phyloP scores from a whole-genome alignment of 2,797 vertebrate genomes.

The Notolabrus celidotus region DNA sequence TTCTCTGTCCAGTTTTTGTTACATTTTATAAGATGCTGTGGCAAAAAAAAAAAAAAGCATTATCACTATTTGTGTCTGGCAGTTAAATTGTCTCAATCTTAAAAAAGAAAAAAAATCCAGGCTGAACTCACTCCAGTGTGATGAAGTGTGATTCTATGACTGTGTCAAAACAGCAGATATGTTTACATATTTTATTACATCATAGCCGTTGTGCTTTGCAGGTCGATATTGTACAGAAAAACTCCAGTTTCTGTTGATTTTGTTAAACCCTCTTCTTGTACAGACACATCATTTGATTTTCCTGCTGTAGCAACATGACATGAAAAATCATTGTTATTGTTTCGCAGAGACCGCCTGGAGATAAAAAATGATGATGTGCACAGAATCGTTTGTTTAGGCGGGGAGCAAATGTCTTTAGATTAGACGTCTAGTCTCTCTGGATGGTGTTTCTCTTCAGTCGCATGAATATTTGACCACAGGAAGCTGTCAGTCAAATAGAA shows the following conservation, averaged over 20 bases:
- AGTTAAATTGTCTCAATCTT: slow-evolving; percentile 59
- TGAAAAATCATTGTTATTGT: slow-evolving; percentile 53
- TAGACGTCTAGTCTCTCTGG: slow-evolving; percentile 89
- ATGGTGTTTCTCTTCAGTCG: slow-evolving; percentile 89
- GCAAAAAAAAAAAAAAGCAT: slow-evolving; percentile 41
- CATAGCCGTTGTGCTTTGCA: slow-evolving; percentile 83
- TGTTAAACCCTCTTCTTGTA: slow-evolving; percentile 69
- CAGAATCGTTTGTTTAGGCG: slow-evolving; percentile 79
- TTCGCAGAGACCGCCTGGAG: slow-evolving; percentile 60
- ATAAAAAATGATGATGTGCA: slow-evolving; percentile 59
- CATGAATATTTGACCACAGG: slow-evolving; percentile 91
- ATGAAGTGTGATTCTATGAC: slow-evolving; percentile 76
- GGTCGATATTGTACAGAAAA: slow-evolving; percentile 82
- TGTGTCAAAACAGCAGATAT: slow-evolving; percentile 85
- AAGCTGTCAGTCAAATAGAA: slow-evolving; percentile 85
- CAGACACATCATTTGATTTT: slow-evolving; percentile 65
- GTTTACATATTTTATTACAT: slow-evolving; percentile 87
- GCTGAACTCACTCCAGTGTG: slow-evolving; percentile 61
- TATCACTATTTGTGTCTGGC: slow-evolving; percentile 49
- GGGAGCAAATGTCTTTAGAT: slow-evolving; percentile 90
- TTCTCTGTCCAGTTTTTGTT: slow-evolving; percentile 27
- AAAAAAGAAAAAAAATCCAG: slow-evolving; percentile 40
- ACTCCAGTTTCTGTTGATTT: slow-evolving; percentile 69
- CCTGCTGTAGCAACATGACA: slow-evolving; percentile 72
- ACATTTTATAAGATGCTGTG: slow-evolving; percentile 50